phyloP scores from a whole-genome alignment of 1,140 invertebrate species.

The Drosophila pandora region DNA sequence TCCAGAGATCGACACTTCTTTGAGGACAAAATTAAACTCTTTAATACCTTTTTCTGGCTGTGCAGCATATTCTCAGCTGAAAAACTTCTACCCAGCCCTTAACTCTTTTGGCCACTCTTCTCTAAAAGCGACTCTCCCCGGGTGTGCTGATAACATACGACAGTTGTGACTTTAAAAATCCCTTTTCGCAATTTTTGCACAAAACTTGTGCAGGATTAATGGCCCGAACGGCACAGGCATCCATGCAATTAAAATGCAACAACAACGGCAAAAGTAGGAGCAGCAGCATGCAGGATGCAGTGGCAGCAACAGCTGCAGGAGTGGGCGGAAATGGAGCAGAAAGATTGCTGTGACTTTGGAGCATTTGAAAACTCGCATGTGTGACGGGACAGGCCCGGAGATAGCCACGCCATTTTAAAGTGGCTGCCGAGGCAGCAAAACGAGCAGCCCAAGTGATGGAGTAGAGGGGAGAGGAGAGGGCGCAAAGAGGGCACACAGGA shows the following conservation, averaged over 20 bases:
- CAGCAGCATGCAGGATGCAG: constrained; percentile 7
- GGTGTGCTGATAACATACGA: constrained; percentile 76
- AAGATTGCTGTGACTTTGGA: constrained; percentile 77
- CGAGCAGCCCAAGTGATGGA: constrained; percentile 21
- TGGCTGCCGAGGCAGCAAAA: constrained; percentile 48
- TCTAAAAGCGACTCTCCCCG: constrained; percentile 19
- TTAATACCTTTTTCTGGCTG: background rate
- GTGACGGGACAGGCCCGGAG: constrained; percentile 63
- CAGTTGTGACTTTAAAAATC: constrained; percentile 81
- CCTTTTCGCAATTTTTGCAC: constrained; percentile 73
- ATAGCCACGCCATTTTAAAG: constrained; percentile 73
- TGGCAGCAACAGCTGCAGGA: constrained; percentile 35
- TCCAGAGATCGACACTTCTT: no score
- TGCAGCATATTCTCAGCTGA: background rate
- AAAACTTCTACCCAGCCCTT: background rate
- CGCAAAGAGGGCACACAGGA: background rate
- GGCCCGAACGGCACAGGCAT: constrained; percentile 71
- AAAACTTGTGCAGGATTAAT: constrained; percentile 81
- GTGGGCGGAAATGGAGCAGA: constrained; percentile 77
- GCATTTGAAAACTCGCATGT: constrained; percentile 76
- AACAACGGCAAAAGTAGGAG: constrained; percentile 35
- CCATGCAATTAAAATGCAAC: constrained; percentile 79
- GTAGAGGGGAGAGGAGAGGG: background rate
- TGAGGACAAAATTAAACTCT: background rate
- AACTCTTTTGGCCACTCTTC: constrained; percentile 7